These are phyloP conservation scores for Argynnis bischoffii DNA, from an alignment of 2,888 invertebrate species.

Conservation along the genomic window DNA sequence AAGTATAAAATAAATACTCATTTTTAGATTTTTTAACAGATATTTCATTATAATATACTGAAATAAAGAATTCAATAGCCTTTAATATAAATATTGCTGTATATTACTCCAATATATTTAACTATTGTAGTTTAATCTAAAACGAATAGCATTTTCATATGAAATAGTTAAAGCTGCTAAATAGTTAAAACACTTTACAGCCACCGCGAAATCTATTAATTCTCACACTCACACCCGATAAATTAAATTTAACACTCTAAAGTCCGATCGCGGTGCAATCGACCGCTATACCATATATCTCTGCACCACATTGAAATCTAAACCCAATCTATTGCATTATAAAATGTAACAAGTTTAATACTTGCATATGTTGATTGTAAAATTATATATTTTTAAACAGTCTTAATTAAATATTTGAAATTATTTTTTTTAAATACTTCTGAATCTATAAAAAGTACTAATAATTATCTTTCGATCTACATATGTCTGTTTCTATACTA, in stretches of 20 bases:
- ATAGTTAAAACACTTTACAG: constrained; percentile 29
- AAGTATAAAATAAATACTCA: too few species aligned
- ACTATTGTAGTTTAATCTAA: neutral
- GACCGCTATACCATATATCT: constrained; percentile 32
- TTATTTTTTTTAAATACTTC: too few species aligned
- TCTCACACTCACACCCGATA: constrained; percentile 34
- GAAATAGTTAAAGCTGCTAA: constrained; percentile 7
- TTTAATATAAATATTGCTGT: too few species aligned
- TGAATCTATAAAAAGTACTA: too few species aligned
- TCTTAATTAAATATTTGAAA: too few species aligned
- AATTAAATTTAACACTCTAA: constrained; percentile 38
- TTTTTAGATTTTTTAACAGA: too few species aligned
- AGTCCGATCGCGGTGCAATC: constrained; percentile 36
- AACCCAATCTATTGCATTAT: constrained; percentile 18
- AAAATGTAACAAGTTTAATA: neutral
- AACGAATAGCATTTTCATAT: constrained; percentile 4
- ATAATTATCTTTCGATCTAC: too few species aligned
- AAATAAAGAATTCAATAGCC: too few species aligned
- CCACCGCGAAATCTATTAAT: constrained; percentile 38
- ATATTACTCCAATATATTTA: neutral
- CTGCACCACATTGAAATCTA: constrained; percentile 34
- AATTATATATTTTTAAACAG: too few species aligned
- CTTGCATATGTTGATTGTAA: neutral
- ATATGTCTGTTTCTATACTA: too few species aligned
- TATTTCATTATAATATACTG: too few species aligned